Conservation (phyloP, 2,797 vertebrate genomes). For the Pteropus rufus region DNA sequence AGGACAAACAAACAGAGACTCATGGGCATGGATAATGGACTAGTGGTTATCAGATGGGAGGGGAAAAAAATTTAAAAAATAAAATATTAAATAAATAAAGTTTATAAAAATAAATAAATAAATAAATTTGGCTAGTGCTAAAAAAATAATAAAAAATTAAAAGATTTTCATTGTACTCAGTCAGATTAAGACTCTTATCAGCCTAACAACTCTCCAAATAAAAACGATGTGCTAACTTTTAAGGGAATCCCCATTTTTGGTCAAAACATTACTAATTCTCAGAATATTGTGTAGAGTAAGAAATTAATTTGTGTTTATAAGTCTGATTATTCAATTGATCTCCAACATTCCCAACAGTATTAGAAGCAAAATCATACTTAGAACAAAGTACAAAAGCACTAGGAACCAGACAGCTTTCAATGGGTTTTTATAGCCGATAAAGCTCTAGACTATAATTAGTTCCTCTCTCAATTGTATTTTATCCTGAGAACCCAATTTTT, state of each 20-base stretch:
- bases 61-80: too few relatives aligned
- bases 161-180: background rate
- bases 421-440: background rate
- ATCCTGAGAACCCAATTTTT: background rate
- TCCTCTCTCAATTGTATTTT: background rate
- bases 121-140: too few relatives aligned
- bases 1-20: too few relatives aligned
- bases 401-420: background rate
- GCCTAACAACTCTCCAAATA: background rate
- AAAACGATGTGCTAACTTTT: background rate
- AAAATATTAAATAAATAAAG: too few relatives aligned
- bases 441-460: background rate
- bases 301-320: background rate
- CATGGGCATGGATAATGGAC: too few relatives aligned
- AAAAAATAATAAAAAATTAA: too few relatives aligned
- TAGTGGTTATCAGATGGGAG: too few relatives aligned
- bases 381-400: background rate
- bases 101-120: too few relatives aligned
- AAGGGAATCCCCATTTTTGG: background rate
- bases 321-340: background rate
- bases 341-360: background rate
- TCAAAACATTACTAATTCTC: background rate
- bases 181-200: background rate
- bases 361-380: background rate
- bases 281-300: background rate